Base-by-base conservation (phyloP, 2,888 invertebrate genomes). In the Osmoderma eremita region DNA sequence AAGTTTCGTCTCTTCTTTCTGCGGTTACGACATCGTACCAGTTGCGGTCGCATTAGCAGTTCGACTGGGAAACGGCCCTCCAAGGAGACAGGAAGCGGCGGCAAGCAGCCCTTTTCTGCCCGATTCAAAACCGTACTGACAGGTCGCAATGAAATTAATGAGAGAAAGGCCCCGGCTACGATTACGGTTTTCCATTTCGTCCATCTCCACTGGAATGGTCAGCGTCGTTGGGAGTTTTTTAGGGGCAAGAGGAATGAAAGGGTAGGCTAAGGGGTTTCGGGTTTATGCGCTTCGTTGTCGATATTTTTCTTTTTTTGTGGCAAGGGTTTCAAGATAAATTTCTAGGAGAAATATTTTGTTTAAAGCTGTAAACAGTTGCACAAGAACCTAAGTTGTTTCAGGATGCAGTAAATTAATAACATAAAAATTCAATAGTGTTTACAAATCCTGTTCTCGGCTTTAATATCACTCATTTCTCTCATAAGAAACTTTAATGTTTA, bases 11-110 rank as follows among this genome's bases (percentile, higher is more conserved):
- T 41, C 42, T 56, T 56, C 41, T 42, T 22, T 50, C 6, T 24
- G 22, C 22, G 22, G 49, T 4, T 22, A 50, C 56, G 8, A 20
- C n/a, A 5, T 30, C 30, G 30, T 30, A 30, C 12, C 17, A 20
- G 41, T 20, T 22, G 56, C 41, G 56, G 56, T 56, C 56, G 56
- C 42, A 56, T 56, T 56, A 56, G 56, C 41, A 56, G 56, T 56
- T 56, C 41, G 20, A 22, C 56, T 39, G 41, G 22, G 41, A 41
- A 56, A 56, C 22, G 41, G 13, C n/a, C n/a, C 42, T 20, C 56
- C 15, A n/a, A 41, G 18, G 56, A 41, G 56, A 1, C 56, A 22
- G 18, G 41, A 22, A 17, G n/a, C 41, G 30, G 2, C 10, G 30
- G 30, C n/a, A n/a, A n/a, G n/a, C n/a, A n/a, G n/a, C 30, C 30